A percentile compares a stretch with the other conserved stretches of the same genome.
These are phyloP conservation scores for Meganola albula DNA, from an alignment of 2,888 invertebrate species.

Conservation along the genomic window DNA sequence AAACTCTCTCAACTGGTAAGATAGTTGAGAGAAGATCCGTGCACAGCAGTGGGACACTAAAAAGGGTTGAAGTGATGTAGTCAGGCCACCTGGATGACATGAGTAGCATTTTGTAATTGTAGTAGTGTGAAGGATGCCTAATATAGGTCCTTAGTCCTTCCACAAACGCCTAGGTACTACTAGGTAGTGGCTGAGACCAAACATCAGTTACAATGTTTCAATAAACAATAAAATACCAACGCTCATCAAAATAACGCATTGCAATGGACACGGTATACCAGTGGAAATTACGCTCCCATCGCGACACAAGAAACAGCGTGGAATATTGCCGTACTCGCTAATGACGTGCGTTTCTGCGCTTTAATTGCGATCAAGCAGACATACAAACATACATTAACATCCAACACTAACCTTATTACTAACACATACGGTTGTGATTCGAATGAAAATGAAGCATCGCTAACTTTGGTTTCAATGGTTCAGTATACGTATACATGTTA, in stretches of 20 bases:
- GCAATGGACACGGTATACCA: slow-evolving; percentile 41
- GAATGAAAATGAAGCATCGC: fast-evolving
- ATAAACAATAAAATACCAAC: slow-evolving; percentile 38
- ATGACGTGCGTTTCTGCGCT: slow-evolving; percentile 71
- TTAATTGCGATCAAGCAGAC: slow-evolving; percentile 70
- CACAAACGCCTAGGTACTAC: too few species aligned
- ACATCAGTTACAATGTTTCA: too few species aligned
- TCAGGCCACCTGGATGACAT: too few species aligned
- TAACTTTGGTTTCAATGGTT: slow-evolving; percentile 37
- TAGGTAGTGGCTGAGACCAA: slow-evolving; percentile 7
- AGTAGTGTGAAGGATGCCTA: too few species aligned
- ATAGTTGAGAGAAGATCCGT: too few species aligned
- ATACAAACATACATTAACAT: slow-evolving; percentile 35
- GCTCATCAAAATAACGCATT: slow-evolving; percentile 61
- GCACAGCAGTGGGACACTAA: too few species aligned
- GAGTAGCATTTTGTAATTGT: too few species aligned
- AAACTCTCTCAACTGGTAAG: too few species aligned
- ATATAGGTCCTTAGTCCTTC: too few species aligned
- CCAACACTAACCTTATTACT: slow-evolving; percentile 12
- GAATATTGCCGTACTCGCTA: slow-evolving; percentile 74
- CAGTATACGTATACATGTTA: slow-evolving; percentile 52
- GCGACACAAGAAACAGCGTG: slow-evolving; percentile 66
- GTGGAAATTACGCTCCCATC: slow-evolving; percentile 37
- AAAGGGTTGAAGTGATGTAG: too few species aligned
- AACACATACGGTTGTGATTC: slow-evolving; percentile 18